Evolutionary conservation across 2,888 invertebrate genomes (phyloP), one percentile per base, ranked within the genome.

Genomic region (Geophilus truncorum): DNA sequence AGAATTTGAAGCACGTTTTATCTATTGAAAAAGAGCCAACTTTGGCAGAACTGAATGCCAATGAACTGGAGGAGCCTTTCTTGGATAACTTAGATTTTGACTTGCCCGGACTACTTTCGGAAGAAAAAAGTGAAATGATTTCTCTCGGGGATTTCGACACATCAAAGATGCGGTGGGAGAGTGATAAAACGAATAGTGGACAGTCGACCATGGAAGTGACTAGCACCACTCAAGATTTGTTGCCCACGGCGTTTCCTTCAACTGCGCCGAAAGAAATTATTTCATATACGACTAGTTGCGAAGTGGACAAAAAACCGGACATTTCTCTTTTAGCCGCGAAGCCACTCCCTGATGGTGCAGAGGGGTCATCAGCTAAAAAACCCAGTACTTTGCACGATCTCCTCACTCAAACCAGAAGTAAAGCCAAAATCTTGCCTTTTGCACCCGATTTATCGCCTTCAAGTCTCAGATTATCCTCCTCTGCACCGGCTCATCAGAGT

Each of bases 51-150:
- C 87, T 96, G 79, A 94, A 94, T 88, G 93, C 93, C 21, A 94
- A 94, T 84, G 45, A 70, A 40, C 25, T 30, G 57, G 94, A 94
- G 83, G 94, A 95, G 83, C 92, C 92, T 40, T 89, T 95, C 70
- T 86, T 94, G 81, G 94, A 93, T 85, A 94, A 94, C 87, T 90
- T 95, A 83, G 95, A 93, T 85, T 90, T 95, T 83, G 95, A 93
- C 87, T 94, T 95, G 87, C 95, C 95, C 86, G 95, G 95, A 86
- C 88, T 95, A 77, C 86, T 93, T 83, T 93, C 93, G 0, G 92
- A 92, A 84, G 93, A 93, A 85, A 80, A 82, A 18, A 78, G 70
- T 78, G 78, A 78, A 25, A 80, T 57, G 18, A 75, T 30, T 75
- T 70, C 40, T 78, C 79, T 76, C 25, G 81, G 12, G 62, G 77